Conservation (phyloP, 2,888 invertebrate genomes). For the Drosophila mimetica region DNA sequence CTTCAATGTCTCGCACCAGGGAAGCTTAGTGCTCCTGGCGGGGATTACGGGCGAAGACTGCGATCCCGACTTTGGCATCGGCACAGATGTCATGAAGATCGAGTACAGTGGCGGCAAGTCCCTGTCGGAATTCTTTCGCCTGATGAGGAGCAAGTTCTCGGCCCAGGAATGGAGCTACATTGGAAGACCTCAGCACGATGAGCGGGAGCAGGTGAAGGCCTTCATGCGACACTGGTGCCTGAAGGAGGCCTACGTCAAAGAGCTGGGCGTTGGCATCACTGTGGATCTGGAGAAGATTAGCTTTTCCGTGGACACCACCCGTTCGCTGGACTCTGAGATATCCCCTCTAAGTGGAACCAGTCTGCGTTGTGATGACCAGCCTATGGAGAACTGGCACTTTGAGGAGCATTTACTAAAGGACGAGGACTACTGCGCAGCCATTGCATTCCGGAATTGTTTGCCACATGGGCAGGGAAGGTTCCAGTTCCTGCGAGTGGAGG, state of each 20-base stretch:
- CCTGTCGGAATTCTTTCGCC: slow-evolving; percentile 91
- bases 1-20: slow-evolving; percentile 98
- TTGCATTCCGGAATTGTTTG: slow-evolving; percentile 86
- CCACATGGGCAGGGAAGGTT: slow-evolving; percentile 83
- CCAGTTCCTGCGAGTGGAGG: slow-evolving; percentile 86
- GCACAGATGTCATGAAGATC: slow-evolving; percentile 95
- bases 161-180: slow-evolving; percentile 92
- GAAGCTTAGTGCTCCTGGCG: slow-evolving; percentile 92
- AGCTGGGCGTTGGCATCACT: slow-evolving; percentile 93
- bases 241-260: slow-evolving; percentile 97
- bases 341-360: slow-evolving; percentile 87
- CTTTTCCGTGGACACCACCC: slow-evolving; percentile 88
- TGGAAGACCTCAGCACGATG: slow-evolving; percentile 85
- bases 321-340: slow-evolving; percentile 84
- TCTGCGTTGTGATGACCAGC: slow-evolving; percentile 87
- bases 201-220: slow-evolving; percentile 89
- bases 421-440: slow-evolving; percentile 91
- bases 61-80: slow-evolving; percentile 85
- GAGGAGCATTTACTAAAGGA: slow-evolving; percentile 93
- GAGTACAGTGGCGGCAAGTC: slow-evolving; percentile 90
- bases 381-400: slow-evolving; percentile 89
- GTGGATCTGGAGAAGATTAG: slow-evolving; percentile 90
- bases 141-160: slow-evolving; percentile 95
- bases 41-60: slow-evolving; percentile 85
- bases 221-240: slow-evolving; percentile 97